Evolutionary conservation across 1,140 invertebrate genomes (phyloP).

Genomic region (Helicoverpa armigera): DNA sequence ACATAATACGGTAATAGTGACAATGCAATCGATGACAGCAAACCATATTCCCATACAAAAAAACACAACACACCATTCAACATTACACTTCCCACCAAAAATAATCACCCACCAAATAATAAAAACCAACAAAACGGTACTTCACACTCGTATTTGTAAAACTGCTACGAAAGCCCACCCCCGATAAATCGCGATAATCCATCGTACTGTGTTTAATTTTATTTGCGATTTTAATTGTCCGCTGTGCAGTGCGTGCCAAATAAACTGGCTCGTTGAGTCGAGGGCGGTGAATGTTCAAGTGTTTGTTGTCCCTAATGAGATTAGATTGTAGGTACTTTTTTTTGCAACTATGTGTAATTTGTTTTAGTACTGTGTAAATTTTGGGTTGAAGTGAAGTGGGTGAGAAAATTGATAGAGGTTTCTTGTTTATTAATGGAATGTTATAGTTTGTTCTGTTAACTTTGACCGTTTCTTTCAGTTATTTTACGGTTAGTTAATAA

Average conservation of each 20-base stretch:
- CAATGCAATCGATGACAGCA: not conserved
- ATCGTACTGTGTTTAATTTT: constrained; percentile 60
- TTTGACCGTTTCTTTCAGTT: not conserved
- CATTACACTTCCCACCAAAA: constrained; percentile 15
- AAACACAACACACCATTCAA: constrained; percentile 14
- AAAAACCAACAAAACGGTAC: constrained; percentile 16
- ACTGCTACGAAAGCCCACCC: constrained; percentile 44
- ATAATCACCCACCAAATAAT: constrained; percentile 25
- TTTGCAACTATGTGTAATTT: constrained; percentile 38
- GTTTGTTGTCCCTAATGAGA: constrained; percentile 53
- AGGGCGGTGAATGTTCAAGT: constrained; percentile 45
- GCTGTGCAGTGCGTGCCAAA: constrained; percentile 48
- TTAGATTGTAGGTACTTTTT: constrained; percentile 43
- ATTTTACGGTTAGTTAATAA: not conserved
- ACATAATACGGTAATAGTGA: too few relatives aligned
- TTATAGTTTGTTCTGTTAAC: not conserved
- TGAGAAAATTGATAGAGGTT: not conserved
- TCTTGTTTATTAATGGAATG: not conserved
- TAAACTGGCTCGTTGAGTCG: constrained; percentile 52
- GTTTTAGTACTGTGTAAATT: constrained; percentile 26
- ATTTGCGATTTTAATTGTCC: constrained; percentile 64
- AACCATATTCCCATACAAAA: not conserved
- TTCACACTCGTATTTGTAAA: constrained; percentile 25
- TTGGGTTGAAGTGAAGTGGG: not conserved
- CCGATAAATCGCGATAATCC: constrained; percentile 50